phyloP scores from a whole-genome alignment of 2,113 vertebrate species.

The Herpailurus yagouaroundi region DNA sequence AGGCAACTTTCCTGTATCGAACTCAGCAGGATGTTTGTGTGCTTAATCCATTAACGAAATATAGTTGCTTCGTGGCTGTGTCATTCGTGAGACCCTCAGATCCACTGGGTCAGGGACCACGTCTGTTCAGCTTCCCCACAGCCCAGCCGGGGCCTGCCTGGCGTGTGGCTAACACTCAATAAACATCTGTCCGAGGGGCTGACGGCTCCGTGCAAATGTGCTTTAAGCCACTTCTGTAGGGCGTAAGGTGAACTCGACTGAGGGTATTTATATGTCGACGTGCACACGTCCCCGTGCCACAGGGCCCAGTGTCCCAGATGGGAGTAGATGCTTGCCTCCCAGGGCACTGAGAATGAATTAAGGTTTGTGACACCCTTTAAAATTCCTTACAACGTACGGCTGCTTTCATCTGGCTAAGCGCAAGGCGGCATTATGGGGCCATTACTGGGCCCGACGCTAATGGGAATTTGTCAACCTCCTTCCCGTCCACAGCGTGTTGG shows the following conservation, averaged over 20 bases:
- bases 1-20: background rate
- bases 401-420: conserved; percentile 52
- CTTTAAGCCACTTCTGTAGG: background rate
- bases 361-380: conserved; percentile 69
- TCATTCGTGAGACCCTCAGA: background rate
- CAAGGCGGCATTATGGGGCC: conserved; percentile 28
- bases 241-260: background rate
- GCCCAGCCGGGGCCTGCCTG: background rate
- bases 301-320: background rate
- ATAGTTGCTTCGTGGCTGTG: background rate
- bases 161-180: background rate
- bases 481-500: background rate
- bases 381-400: conserved; percentile 49
- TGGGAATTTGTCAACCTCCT: conserved; percentile 57
- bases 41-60: background rate
- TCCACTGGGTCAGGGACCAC: fast-evolving
- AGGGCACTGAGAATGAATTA: conserved; percentile 55
- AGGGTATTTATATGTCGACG: conserved; percentile 22
- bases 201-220: background rate
- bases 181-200: background rate
- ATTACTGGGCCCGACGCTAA: conserved; percentile 56
- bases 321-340: conserved; percentile 48
- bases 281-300: background rate
- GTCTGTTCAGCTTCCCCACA: background rate
- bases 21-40: background rate